phyloP scores from a whole-genome alignment of 2,888 invertebrate genomes.

The Pseudococcus longispinus region DNA sequence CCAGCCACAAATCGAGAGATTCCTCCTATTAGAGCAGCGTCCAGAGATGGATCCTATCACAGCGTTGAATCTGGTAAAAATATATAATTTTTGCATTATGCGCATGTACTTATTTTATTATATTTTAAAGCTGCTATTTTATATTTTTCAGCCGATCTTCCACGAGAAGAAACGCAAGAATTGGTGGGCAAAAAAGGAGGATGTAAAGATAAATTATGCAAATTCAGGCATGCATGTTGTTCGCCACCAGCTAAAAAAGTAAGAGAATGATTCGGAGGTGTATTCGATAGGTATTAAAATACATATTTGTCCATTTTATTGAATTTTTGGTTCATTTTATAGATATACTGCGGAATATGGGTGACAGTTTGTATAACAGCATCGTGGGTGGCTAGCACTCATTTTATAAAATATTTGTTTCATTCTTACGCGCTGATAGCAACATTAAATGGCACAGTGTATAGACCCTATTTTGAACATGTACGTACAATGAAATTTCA shows the following conservation, averaged over 20 bases:
- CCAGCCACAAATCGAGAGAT: neutral
- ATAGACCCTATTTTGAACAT: constrained; percentile 31
- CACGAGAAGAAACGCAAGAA: constrained; percentile 51
- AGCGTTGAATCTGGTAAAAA: constrained; percentile 55
- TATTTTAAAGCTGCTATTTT: neutral
- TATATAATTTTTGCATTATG: neutral
- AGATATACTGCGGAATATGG: constrained; percentile 89
- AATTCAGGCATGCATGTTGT: constrained; percentile 67
- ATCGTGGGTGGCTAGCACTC: constrained; percentile 92
- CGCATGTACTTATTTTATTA: neutral
- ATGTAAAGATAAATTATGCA: constrained; percentile 29
- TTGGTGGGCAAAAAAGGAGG: constrained; percentile 42
- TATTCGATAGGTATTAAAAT: neutral
- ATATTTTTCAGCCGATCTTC: constrained; percentile 40
- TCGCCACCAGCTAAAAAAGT: constrained; percentile 85
- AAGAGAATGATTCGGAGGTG: neutral
- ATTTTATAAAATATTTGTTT: constrained; percentile 87
- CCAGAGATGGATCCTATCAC: constrained; percentile 54
- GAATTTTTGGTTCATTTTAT: constrained; percentile 62
- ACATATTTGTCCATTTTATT: neutral
- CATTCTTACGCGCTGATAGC: constrained; percentile 62
- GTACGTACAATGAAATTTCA: neutral
- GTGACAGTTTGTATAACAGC: constrained; percentile 85
- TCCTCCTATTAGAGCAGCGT: constrained; percentile 39
- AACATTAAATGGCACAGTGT: constrained; percentile 53